A percentile compares a stretch with the other conserved stretches of the same genome.
phyloP scores from a whole-genome alignment of 2,888 invertebrate genomes.

The Ectemnius continuus region DNA sequence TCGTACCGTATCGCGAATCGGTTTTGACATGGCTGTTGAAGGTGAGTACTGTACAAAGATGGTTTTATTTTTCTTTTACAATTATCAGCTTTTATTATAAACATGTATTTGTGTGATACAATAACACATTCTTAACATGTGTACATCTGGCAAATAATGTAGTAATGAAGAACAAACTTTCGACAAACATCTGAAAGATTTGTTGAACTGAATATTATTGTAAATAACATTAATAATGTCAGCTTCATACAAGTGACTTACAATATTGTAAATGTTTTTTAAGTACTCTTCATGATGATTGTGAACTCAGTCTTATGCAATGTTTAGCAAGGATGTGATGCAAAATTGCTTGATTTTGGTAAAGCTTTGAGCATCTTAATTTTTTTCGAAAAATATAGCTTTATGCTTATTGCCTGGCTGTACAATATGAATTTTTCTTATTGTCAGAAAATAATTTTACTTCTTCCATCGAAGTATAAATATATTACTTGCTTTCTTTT shows the following conservation, averaged over 20 bases:
- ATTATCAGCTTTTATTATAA: conserved; percentile 26
- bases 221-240: no score
- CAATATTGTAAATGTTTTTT: not conserved
- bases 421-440: no score
- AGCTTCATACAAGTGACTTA: not conserved
- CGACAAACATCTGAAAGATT: no score
- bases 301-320: conserved; percentile 40
- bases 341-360: conserved; percentile 25
- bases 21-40: conserved; percentile 88
- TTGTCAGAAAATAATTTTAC: no score
- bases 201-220: no score
- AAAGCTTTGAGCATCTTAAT: not conserved
- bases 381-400: no score
- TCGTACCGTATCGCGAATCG: conserved; percentile 90
- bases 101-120: conserved; percentile 16
- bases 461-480: no score
- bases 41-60: conserved; percentile 79
- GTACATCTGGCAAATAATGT: conserved; percentile 6
- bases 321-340: conserved; percentile 11
- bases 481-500: no score
- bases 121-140: conserved; percentile 23
- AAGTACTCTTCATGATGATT: not conserved
- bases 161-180: not conserved
- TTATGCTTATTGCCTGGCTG: no score
- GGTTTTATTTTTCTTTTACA: conserved; percentile 1